phyloP scores from a whole-genome alignment of 2,797 vertebrate species.

The Nannoperca obscura region DNA sequence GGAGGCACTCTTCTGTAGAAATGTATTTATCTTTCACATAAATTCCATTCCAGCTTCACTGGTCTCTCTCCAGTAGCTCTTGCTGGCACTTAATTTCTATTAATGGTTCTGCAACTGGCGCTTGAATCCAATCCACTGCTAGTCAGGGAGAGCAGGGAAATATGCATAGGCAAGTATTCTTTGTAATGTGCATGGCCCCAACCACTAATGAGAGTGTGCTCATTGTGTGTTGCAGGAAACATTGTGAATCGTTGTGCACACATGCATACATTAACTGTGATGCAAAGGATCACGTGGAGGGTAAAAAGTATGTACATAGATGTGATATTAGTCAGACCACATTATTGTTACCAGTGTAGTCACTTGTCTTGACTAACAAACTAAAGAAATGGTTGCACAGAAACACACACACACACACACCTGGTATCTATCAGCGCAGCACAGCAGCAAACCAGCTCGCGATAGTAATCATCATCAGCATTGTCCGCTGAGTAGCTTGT shows the following conservation, averaged over 20 bases:
- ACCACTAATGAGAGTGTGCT: slow-evolving; percentile 78
- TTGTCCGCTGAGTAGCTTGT: slow-evolving; percentile 67
- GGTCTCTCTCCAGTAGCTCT: slow-evolving; percentile 84
- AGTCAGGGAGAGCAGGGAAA: slow-evolving; percentile 73
- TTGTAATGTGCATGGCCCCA: slow-evolving; percentile 78
- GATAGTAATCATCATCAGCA: slow-evolving; percentile 64
- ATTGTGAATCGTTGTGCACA: slow-evolving; percentile 55
- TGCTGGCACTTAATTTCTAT: slow-evolving; percentile 87
- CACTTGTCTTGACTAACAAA: slow-evolving; percentile 40
- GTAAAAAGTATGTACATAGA: slow-evolving; percentile 27
- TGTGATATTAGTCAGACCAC: slow-evolving; percentile 49
- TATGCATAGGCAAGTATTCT: slow-evolving; percentile 85
- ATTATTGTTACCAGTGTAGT: slow-evolving; percentile 36
- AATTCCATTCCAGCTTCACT: slow-evolving; percentile 81
- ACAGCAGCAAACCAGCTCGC: slow-evolving; percentile 47
- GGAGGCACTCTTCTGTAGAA: slow-evolving; percentile 85
- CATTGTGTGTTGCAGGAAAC: slow-evolving; percentile 74
- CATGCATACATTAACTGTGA: slow-evolving; percentile 60
- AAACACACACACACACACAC: slow-evolving; percentile 23
- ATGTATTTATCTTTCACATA: slow-evolving; percentile 88
- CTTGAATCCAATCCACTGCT: slow-evolving; percentile 80
- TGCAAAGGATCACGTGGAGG: slow-evolving; percentile 30
- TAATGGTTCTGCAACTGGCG: slow-evolving; percentile 86
- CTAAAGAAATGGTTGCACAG: slow-evolving; percentile 21
- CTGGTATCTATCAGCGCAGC: slow-evolving; percentile 52